These are phyloP conservation scores for Philaethria dido DNA, from an alignment of 2,888 invertebrate genomes.

Conservation along the genomic window DNA sequence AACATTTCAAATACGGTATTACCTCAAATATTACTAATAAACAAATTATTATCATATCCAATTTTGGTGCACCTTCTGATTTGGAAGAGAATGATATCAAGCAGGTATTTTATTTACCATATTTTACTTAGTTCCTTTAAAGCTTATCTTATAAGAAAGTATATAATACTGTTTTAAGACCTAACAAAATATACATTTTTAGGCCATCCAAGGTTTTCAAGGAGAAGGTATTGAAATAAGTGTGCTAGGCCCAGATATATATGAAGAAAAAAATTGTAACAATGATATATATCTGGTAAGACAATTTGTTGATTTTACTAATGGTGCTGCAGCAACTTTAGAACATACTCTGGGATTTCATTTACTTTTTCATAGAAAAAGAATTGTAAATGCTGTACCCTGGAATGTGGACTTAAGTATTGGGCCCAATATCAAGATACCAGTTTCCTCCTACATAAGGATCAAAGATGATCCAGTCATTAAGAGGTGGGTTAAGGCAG, in stretches of 20 bases:
- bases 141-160: not conserved
- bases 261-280: constrained; percentile 63
- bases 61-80: constrained; percentile 76
- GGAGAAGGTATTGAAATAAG: constrained; percentile 84
- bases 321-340: constrained; percentile 80
- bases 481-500: constrained; percentile 63
- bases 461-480: constrained; percentile 76
- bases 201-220: constrained; percentile 82
- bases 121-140: not conserved
- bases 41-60: constrained; percentile 87
- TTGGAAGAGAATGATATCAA: constrained; percentile 40
- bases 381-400: constrained; percentile 74
- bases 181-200: constrained; percentile 42
- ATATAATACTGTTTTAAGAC: not conserved
- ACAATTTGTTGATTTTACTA: constrained; percentile 69
- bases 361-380: constrained; percentile 82
- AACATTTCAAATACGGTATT: constrained; percentile 69
- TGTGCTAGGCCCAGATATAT: constrained; percentile 83
- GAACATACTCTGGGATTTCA: constrained; percentile 83
- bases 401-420: constrained; percentile 87
- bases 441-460: constrained; percentile 82
- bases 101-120: constrained; percentile 31
- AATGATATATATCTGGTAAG: constrained; percentile 60
- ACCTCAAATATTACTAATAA: constrained; percentile 58
- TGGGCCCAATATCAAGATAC: constrained; percentile 84